Base-by-base conservation (phyloP, 92 coral and sea anemone species). In the Metridium senile region DNA sequence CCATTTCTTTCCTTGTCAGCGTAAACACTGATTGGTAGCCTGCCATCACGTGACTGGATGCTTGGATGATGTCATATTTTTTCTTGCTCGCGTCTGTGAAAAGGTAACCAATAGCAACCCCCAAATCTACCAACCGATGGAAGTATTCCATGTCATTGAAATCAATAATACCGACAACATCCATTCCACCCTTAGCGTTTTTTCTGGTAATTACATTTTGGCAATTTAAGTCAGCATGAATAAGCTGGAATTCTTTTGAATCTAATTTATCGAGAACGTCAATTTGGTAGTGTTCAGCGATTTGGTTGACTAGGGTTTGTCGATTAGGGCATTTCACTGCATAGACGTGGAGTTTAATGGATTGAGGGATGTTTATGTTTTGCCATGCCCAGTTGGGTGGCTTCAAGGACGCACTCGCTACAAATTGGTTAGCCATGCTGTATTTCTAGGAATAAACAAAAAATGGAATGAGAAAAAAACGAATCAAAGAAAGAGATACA, bases 1-100 rank as follows among this genome's bases (percentile, higher is more conserved):
- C 74, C 20, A 80, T 33, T 63, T 85, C 89, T 0, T 22, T 27
- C 58, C 29, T 35, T 33, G 85, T 66, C 18, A 85, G 61, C 7
- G 89, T 76, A 25, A 63, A 72, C 26, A 35, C 89, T 26, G 81
- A 74, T 66, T 85, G 89, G 70, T 85, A 85, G 47, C 85, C 85
- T 20, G 64, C 85, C 13, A 85, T 54, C 64, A 85, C 62, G 34
- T 80, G 82, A 28, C 77, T 74, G 0, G 74, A 66, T 1, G 85
- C 85, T 19, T 79, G 49, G 49, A 39, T 39, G 49, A 39, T 39
- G 49, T 39, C 49, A 39, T 39, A 39, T 13, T 39, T 39, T 13
- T 39, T 39, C 13, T 39, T 39, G 49, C 13, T 39, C 8, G 49
- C 49, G 13, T 39, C 49, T 39, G 13, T 39, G 6, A 13, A 6